Percentiles rank a stretch among this genome's conserved stretches.
Evolutionary conservation across 2,888 invertebrate species (phyloP).

Genomic region (Fabriciana adippe): DNA sequence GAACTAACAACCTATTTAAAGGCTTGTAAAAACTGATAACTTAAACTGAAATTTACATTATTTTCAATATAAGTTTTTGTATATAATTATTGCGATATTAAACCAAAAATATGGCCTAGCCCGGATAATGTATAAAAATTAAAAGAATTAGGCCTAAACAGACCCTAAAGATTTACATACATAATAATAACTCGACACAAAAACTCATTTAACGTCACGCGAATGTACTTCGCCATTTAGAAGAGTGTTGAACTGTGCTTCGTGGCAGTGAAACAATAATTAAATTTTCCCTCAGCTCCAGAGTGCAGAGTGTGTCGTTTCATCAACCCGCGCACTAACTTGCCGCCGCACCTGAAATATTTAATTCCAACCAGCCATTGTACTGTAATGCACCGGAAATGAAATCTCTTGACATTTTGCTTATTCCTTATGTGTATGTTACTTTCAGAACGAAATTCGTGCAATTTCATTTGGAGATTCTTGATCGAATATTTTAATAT

Average conservation of each 20-base stretch:
- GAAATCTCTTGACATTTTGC: slow-evolving; percentile 57
- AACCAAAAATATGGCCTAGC: no score
- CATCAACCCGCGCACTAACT: slow-evolving; percentile 72
- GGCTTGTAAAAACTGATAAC: no score
- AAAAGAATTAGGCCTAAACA: slow-evolving; percentile 3
- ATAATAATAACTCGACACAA: slow-evolving; percentile 63
- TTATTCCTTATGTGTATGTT: slow-evolving; percentile 40
- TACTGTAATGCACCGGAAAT: slow-evolving; percentile 68
- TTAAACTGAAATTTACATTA: no score
- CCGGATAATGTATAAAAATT: not conserved
- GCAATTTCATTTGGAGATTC: slow-evolving; percentile 6
- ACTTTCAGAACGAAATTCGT: slow-evolving; percentile 23
- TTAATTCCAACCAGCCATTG: slow-evolving; percentile 67
- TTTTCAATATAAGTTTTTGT: no score
- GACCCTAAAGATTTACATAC: slow-evolving; percentile 42
- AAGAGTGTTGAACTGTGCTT: slow-evolving; percentile 71
- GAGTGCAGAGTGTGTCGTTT: slow-evolving; percentile 71
- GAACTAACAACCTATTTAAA: no score
- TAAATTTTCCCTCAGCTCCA: slow-evolving; percentile 71
- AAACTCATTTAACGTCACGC: slow-evolving; percentile 70
- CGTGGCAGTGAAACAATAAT: slow-evolving; percentile 72
- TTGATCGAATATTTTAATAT: not conserved
- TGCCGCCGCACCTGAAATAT: slow-evolving; percentile 72
- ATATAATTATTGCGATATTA: no score
- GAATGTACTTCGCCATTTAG: slow-evolving; percentile 70